phyloP scores from a whole-genome alignment of 2,888 invertebrate species.

The Lepeophtheirus nordmannii region DNA sequence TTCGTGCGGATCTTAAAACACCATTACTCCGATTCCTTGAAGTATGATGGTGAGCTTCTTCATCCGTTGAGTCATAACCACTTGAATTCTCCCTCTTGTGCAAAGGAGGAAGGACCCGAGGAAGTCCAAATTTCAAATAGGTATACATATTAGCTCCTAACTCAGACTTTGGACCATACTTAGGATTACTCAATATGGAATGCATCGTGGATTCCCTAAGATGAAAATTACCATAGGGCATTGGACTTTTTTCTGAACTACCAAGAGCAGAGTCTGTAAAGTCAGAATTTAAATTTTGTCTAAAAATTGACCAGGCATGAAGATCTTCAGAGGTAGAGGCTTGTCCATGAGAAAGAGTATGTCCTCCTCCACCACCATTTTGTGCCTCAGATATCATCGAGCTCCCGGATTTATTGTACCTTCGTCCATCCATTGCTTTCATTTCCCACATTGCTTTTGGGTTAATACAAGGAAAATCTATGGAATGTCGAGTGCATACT shows the following conservation, averaged over 20 bases:
- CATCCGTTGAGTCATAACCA: conserved; percentile 78
- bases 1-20: conserved; percentile 40
- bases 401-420: conserved; percentile 37
- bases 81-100: conserved; percentile 65
- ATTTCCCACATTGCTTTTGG: conserved; percentile 39
- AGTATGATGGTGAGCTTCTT: conserved; percentile 31
- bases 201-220: conserved; percentile 51
- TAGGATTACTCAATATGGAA: conserved; percentile 70
- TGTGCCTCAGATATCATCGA: no score
- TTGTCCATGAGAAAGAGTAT: conserved; percentile 27
- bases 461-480: no score
- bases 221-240: conserved; percentile 86
- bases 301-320: conserved; percentile 78
- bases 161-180: conserved; percentile 60
- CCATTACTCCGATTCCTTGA: neutral
- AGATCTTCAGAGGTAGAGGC: conserved; percentile 61
- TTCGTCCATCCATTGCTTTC: conserved; percentile 52
- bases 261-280: conserved; percentile 86
- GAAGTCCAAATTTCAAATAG: conserved; percentile 80
- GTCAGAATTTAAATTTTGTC: conserved; percentile 86
- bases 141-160: conserved; percentile 82
- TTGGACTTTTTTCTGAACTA: conserved; percentile 76
- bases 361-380: neutral
- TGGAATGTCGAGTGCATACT: no score
- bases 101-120: conserved; percentile 69